phyloP scores from a whole-genome alignment of 2,888 invertebrate genomes.

The Plagodis dolabraria region DNA sequence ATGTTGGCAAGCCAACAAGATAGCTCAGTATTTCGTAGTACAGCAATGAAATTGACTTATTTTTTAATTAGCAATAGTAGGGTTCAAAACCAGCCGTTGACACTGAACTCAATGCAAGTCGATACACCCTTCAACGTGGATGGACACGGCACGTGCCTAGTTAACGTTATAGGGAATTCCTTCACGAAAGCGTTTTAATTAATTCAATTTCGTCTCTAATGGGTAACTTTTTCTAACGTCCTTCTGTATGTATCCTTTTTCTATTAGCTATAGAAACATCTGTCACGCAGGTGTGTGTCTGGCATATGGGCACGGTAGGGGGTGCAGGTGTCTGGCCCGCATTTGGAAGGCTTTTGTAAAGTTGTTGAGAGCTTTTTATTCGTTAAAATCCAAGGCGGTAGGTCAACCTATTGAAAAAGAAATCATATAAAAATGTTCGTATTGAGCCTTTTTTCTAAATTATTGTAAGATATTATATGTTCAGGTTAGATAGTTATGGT shows the following conservation, averaged over 20 bases:
- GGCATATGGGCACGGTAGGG: constrained; percentile 29
- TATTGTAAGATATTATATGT: no score
- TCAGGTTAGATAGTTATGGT: no score
- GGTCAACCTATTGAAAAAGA: constrained; percentile 1
- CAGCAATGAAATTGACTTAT: no score
- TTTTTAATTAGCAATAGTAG: neutral
- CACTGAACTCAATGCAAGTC: constrained; percentile 8
- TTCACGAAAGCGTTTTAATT: constrained; percentile 24
- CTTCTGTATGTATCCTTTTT: constrained; percentile 22
- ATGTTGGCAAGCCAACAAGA: no score
- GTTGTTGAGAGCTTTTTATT: constrained; percentile 19
- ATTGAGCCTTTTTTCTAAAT: no score
- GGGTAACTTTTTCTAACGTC: constrained; percentile 22
- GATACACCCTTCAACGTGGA: constrained; percentile 14
- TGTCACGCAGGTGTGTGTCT: constrained; percentile 69
- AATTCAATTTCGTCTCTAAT: constrained; percentile 20
- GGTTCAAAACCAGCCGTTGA: constrained; percentile 3
- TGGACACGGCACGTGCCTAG: constrained; percentile 17
- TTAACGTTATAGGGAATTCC: constrained; percentile 21
- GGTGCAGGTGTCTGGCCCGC: constrained; percentile 41
- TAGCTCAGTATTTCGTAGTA: no score
- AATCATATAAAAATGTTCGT: neutral
- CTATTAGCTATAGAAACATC: constrained; percentile 54
- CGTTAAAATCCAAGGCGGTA: neutral
- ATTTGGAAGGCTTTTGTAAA: constrained; percentile 31